phyloP scores from a whole-genome alignment of 1,140 invertebrate species.

The Varroa destructor region DNA sequence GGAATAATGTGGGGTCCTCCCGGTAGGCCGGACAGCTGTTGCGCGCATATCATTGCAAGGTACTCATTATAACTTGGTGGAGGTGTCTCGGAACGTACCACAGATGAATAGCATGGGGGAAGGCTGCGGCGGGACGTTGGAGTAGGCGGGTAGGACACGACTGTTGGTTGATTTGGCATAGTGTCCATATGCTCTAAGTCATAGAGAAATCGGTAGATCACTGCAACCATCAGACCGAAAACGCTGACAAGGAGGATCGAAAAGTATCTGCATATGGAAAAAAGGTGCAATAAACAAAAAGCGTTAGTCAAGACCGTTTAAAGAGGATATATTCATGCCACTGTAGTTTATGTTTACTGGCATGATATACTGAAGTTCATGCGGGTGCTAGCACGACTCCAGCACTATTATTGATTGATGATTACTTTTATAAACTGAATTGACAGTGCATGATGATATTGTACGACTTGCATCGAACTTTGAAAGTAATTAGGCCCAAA shows the following conservation, averaged over 20 bases:
- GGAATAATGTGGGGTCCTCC: neutral
- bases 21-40: neutral
- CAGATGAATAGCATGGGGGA: neutral
- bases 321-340: too few species aligned
- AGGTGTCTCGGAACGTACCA: conserved; percentile 8
- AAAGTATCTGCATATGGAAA: conserved; percentile 1
- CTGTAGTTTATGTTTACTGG: too few species aligned
- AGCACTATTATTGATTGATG: too few species aligned
- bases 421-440: too few species aligned
- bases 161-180: neutral
- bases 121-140: conserved; percentile 17
- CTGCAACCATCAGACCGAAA: conserved; percentile 16
- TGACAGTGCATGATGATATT: too few species aligned
- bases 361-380: too few species aligned
- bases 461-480: too few species aligned
- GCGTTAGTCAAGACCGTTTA: too few species aligned
- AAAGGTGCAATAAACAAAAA: neutral
- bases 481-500: too few species aligned
- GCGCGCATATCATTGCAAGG: neutral
- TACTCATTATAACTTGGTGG: conserved; percentile 16
- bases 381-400: too few species aligned
- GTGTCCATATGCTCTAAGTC: conserved; percentile 27
- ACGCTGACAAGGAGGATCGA: conserved; percentile 21
- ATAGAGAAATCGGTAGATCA: conserved; percentile 16
- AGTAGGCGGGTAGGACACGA: neutral